A percentile compares a stretch with the other conserved stretches of the same genome.
Conservation (phyloP, 2,888 invertebrate species). For the Osedax fenrisi region DNA sequence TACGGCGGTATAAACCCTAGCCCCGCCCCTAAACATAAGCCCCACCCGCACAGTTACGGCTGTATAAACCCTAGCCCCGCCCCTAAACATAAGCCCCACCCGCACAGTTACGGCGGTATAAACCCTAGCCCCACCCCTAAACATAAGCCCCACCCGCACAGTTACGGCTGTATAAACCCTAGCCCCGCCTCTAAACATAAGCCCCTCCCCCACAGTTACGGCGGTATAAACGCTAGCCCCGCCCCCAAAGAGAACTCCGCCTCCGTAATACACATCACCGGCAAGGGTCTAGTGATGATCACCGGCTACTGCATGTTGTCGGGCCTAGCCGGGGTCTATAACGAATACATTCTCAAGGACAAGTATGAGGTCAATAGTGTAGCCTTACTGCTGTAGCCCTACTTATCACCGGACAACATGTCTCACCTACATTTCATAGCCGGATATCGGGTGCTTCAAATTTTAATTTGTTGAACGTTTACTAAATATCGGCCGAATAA, state of each 20-base stretch:
- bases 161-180: slow-evolving; percentile 42
- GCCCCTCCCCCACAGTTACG: slow-evolving; percentile 39
- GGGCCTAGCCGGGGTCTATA: slow-evolving; percentile 48
- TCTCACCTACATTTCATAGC: no score
- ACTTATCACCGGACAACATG: no score
- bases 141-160: slow-evolving; percentile 33
- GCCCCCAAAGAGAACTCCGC: slow-evolving; percentile 29
- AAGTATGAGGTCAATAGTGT: slow-evolving; percentile 35
- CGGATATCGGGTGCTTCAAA: no score
- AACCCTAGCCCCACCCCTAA: background rate
- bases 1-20: no score
- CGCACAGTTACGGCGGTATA: no score
- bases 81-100: no score
- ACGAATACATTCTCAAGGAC: slow-evolving; percentile 48
- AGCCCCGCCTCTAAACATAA: background rate
- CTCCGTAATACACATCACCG: slow-evolving; percentile 43
- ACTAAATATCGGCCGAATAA: no score
- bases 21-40: no score
- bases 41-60: no score
- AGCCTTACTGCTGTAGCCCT: background rate
- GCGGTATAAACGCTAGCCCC: slow-evolving; percentile 39
- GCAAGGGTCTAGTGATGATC: slow-evolving; percentile 47
- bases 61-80: no score
- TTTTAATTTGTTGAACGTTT: no score
- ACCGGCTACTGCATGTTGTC: slow-evolving; percentile 44